Base-by-base conservation (phyloP, 2,888 invertebrate species). In the Lysandra coridon region DNA sequence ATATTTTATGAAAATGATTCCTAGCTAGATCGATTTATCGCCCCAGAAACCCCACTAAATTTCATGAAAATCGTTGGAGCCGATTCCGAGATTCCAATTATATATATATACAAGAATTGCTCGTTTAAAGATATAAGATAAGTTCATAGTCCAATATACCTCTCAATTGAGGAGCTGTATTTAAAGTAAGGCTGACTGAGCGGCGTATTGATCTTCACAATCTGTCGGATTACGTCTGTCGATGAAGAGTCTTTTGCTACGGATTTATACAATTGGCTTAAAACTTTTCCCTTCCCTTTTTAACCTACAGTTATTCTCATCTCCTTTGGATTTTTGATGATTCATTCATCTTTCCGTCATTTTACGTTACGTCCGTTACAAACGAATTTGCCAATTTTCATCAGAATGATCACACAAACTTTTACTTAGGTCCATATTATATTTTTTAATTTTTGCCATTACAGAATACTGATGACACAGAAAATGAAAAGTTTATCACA, bases 201-300 rank as follows among this genome's bases (percentile, higher is more conserved):
- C 75, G n/a, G 23, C 49, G 53, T 49, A 75, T 75, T 76, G 76
- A 76, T 76, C 76, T 23, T 14, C 76, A 33, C 17, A 76, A 76
- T 53, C 76, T 12, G 33, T 7, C 30, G 30, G 53, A 76, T 76
- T 76, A 76, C 33, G 76, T 53, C 57, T 57, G 53, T 57, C 57
- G 33, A 76, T 75, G 33, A 30, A 17, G 75, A 30, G 14, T 76
- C 76, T 57, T 49, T 12, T 6, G 33, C 33, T 33, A 33, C 17
- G 53, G 76, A 33, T 53, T 40, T 74, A 44, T 23, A 44, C 74
- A 74, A 74, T 74, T 44, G n/a, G 10, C 23, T 74, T 74, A 44
- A 23, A 44, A 74, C 44, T 44, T 74, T 74, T 44, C 23, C 74
- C 74, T 44, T 74, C 2, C 74, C 17, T n/a, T 73, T 17, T 64